Evolutionary conservation across 1,140 invertebrate genomes (phyloP).

Genomic region (Coenobita brevimanus): DNA sequence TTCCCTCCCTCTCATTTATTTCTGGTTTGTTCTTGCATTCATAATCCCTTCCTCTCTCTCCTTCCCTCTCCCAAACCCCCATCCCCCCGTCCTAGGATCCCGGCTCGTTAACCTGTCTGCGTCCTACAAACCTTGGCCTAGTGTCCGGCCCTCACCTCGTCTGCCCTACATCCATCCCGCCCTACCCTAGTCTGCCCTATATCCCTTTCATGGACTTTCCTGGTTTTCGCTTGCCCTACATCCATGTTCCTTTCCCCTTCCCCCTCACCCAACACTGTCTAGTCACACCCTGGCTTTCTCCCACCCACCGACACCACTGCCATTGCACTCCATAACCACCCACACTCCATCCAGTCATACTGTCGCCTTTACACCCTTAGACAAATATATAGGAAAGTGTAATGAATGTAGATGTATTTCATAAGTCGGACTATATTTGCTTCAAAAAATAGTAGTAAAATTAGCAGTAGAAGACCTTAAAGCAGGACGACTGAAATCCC

Average conservation of each 20-base stretch:
- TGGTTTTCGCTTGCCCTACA: not conserved
- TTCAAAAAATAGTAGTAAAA: too few relatives aligned
- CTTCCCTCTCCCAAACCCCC: not conserved
- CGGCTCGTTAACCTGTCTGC: not conserved
- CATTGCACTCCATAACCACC: too few relatives aligned
- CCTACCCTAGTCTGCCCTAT: not conserved
- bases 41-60: not conserved
- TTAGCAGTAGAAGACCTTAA: too few relatives aligned
- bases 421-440: too few relatives aligned
- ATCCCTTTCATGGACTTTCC: too few relatives aligned
- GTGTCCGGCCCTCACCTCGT: not conserved
- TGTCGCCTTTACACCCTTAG: too few relatives aligned
- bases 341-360: too few relatives aligned
- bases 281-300: too few relatives aligned
- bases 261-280: not conserved
- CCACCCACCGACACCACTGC: too few relatives aligned
- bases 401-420: too few relatives aligned
- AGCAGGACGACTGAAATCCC: too few relatives aligned
- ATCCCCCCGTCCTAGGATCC: not conserved
- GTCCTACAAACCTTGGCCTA: not conserved
- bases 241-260: not conserved
- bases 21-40: not conserved
- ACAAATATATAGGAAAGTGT: too few relatives aligned
- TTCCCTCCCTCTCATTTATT: not conserved
- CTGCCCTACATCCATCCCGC: not conserved